phyloP scores from a whole-genome alignment of 1,140 invertebrate genomes.

The Sarcophaga peregrina region DNA sequence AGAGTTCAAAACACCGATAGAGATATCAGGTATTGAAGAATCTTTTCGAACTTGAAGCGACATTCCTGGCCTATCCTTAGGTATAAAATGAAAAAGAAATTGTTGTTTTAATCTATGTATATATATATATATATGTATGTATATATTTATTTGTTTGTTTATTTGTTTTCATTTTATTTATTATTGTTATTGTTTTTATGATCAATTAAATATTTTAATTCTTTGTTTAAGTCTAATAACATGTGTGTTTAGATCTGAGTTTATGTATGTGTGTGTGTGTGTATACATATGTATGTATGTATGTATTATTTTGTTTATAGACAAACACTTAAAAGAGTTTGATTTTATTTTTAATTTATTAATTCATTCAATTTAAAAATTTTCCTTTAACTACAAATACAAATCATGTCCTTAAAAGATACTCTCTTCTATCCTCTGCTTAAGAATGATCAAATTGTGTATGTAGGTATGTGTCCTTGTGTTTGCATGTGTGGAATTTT shows the following conservation, averaged over 20 bases:
- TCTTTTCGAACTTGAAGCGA: no score
- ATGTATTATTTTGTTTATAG: not conserved
- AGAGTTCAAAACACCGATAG: no score
- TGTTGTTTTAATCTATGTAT: no score
- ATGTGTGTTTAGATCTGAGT: not conserved
- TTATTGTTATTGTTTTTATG: not conserved
- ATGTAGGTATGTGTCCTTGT: not conserved
- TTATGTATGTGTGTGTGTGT: not conserved
- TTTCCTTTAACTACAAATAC: not conserved
- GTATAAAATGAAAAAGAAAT: no score
- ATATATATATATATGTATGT: not conserved
- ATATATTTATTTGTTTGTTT: slow-evolving; percentile 12
- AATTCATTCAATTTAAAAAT: not conserved
- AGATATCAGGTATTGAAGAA: no score
- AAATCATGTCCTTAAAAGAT: not conserved
- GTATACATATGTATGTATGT: no score
- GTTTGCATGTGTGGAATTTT: no score
- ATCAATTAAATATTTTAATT: not conserved
- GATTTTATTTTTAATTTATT: not conserved
- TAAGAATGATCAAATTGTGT: not conserved
- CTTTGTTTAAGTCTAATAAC: not conserved
- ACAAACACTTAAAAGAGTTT: not conserved
- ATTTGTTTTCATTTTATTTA: not conserved
- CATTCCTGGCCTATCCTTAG: no score
- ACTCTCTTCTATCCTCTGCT: not conserved